Conservation (phyloP, 2,888 invertebrate genomes). For the Zele albiditarsus region DNA sequence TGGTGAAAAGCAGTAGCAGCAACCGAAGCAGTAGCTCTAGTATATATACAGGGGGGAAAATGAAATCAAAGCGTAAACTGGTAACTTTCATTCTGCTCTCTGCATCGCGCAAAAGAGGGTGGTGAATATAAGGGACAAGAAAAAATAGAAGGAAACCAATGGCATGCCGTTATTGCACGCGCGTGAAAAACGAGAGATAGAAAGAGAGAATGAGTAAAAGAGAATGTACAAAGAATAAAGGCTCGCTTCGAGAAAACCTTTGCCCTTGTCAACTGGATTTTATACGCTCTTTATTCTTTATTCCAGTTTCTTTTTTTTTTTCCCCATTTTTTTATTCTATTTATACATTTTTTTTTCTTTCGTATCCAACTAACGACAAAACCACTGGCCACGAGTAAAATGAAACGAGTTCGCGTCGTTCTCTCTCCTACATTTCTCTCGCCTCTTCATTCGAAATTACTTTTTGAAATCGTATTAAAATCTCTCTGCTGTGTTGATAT, state of each 20-base stretch:
- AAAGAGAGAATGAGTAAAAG: constrained; percentile 25
- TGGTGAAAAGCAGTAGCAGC: not conserved
- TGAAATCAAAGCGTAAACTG: constrained; percentile 69
- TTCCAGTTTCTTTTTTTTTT: constrained; percentile 36
- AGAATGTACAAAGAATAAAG: constrained; percentile 46
- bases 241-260: constrained; percentile 46
- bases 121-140: constrained; percentile 6
- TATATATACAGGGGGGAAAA: constrained; percentile 31
- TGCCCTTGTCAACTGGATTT: constrained; percentile 46
- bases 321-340: too few relatives aligned
- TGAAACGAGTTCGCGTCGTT: constrained; percentile 11
- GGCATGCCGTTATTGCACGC: constrained; percentile 68
- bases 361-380: constrained; percentile 31
- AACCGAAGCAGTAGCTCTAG: constrained; percentile 19
- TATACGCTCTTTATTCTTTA: constrained; percentile 35
- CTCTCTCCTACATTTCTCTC: constrained; percentile 42
- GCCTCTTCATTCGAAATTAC: constrained; percentile 34
- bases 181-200: constrained; percentile 11
- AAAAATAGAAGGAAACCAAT: constrained; percentile 54
- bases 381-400: constrained; percentile 26
- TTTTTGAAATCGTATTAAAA: constrained; percentile 38
- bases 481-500: not conserved
- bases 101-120: not conserved
- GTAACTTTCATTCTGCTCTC: constrained; percentile 61
- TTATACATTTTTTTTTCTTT: constrained; percentile 38